phyloP scores from a whole-genome alignment of 2,113 vertebrate genomes.

The Albula goreensis region DNA sequence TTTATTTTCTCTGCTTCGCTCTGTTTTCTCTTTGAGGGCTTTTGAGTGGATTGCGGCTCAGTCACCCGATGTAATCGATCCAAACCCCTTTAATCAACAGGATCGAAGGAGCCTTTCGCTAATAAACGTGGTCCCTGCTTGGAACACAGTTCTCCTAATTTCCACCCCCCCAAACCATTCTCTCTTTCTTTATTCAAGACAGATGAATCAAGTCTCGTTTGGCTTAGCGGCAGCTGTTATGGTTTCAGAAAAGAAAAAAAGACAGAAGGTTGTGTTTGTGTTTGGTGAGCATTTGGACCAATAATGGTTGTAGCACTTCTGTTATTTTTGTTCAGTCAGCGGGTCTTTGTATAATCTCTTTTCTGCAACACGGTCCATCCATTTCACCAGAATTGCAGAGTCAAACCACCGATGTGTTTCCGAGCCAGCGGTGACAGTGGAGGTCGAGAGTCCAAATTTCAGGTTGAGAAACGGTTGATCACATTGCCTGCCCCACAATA shows the following conservation, averaged over 20 bases:
- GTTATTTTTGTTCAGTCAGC: conserved; percentile 36
- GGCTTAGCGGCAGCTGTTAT: conserved; percentile 67
- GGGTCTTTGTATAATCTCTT: conserved; percentile 18
- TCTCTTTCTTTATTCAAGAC: conserved; percentile 59
- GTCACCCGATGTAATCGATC: conserved; percentile 64
- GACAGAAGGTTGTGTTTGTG: conserved; percentile 30
- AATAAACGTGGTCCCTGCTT: conserved; percentile 48
- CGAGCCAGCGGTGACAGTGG: neutral
- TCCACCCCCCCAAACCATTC: conserved; percentile 25
- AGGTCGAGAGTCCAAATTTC: conserved; percentile 10
- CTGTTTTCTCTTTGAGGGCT: conserved; percentile 9
- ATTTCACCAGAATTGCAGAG: neutral
- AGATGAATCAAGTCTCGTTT: conserved; percentile 65
- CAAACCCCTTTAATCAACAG: conserved; percentile 69
- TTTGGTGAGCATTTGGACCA: conserved; percentile 32
- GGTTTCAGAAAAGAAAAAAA: conserved; percentile 38
- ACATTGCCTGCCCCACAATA: neutral
- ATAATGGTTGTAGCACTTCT: conserved; percentile 50
- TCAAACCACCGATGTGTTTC: neutral
- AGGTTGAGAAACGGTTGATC: conserved; percentile 11
- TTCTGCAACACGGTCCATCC: conserved; percentile 10
- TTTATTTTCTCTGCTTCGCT: neutral
- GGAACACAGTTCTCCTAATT: conserved; percentile 45
- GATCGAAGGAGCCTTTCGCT: conserved; percentile 52
- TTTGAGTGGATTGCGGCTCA: conserved; percentile 35